A percentile compares a stretch with the other conserved stretches of the same genome.
phyloP scores from a whole-genome alignment of 92 coral and sea anemone genomes.

The Phenganax stokvisi region DNA sequence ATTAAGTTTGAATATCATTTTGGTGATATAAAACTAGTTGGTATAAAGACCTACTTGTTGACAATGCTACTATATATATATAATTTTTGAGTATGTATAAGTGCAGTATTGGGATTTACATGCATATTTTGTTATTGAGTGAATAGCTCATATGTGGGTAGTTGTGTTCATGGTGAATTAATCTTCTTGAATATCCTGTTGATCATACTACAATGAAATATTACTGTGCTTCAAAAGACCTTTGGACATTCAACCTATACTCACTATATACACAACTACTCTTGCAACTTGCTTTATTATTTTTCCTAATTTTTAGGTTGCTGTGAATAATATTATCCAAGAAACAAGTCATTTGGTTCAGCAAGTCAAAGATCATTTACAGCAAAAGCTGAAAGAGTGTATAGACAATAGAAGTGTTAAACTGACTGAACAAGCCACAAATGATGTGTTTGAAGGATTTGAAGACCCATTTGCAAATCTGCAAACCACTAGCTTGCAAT shows the following conservation, averaged over 20 bases:
- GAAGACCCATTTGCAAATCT: conserved; percentile 36
- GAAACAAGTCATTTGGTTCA: neutral
- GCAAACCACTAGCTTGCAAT: neutral
- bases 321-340: conserved; percentile 13
- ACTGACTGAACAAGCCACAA: neutral
- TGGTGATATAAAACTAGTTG: too few relatives aligned
- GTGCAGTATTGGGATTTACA: neutral
- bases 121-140: neutral
- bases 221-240: too few relatives aligned
- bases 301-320: conserved; percentile 1
- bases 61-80: too few relatives aligned
- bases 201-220: too few relatives aligned
- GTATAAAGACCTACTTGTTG: too few relatives aligned
- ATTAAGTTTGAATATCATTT: too few relatives aligned
- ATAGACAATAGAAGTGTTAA: neutral
- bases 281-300: too few relatives aligned
- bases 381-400: conserved; percentile 15
- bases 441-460: conserved; percentile 26
- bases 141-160: too few relatives aligned
- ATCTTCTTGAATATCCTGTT: too few relatives aligned
- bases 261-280: neutral
- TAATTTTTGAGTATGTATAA: too few relatives aligned
- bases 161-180: too few relatives aligned
- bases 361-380: conserved; percentile 4
- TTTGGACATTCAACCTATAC: too few relatives aligned